Evolutionary conservation across 2,888 invertebrate genomes (phyloP), one percentile per base, ranked within the genome.

Genomic region (Acrobasis repandana): DNA sequence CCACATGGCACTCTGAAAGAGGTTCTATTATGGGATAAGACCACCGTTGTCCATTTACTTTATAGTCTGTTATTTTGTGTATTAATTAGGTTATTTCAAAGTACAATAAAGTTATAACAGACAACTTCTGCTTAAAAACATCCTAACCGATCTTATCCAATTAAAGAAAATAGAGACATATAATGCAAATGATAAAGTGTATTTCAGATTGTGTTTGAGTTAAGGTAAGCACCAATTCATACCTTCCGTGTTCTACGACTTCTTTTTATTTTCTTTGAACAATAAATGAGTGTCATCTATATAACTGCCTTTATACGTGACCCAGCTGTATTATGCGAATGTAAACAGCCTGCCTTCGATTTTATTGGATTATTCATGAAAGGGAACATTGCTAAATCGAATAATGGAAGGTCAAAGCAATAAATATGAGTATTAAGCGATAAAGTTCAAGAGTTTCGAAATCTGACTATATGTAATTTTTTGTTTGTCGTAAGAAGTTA

Each of bases 251-350:
- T 80, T 75, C 74, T 74, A 76, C 67, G 62, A 79, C 76, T 82
- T 82, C 84, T 85, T 89, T 90, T 88, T 88, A 86, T 83, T 84
- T 82, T 80, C 82, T 80, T 79, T 77, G 82, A 82, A 86, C 84
- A 88, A 89, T 89, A 88, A 89, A 89, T 85, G 81, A 79, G 77
- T 83, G 73, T 82, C 74, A 75, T 78, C 73, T 80, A 82, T 77
- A 79, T 74, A 79, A 82, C 80, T 82, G 79, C 82, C 79, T 85
- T 79, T 74, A 75, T 77, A 80, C 79, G 78, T 79, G 80, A 81
- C 77, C 82, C 73, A 66, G 74, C 71, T 72, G 74, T 80, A 83
- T 85, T 80, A 85, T 77, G 71, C 71, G 69, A 77, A 76, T 74
- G 77, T 85, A 80, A 80, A 82, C 77, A 81, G 73, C 71, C 64